Evolutionary conservation across 2,113 vertebrate species (phyloP).

Genomic region (Condylura cristata): DNA sequence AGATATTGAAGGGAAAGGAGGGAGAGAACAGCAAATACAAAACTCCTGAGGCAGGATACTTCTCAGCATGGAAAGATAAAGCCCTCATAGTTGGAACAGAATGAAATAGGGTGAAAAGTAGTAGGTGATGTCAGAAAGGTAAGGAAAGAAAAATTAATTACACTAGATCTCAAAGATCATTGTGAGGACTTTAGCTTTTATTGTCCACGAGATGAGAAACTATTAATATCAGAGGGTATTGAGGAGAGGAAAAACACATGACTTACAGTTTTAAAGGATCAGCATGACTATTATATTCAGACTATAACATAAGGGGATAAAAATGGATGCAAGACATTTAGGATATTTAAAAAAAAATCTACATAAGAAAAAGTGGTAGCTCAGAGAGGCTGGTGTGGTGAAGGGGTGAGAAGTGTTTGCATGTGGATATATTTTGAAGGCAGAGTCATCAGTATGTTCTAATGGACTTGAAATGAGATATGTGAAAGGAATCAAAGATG

Average conservation of each 20-base stretch:
- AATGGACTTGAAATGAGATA: background rate
- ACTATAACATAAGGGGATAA: background rate
- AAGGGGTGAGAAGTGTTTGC: background rate
- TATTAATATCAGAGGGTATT: background rate
- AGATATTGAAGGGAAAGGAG: background rate
- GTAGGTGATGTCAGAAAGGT: background rate
- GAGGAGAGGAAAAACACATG: background rate
- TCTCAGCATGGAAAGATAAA: background rate
- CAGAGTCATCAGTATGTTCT: background rate
- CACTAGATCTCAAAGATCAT: background rate
- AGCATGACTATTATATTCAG: background rate
- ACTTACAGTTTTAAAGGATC: background rate
- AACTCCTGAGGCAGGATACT: background rate
- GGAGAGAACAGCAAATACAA: background rate
- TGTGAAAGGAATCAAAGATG: background rate
- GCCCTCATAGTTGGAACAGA: background rate
- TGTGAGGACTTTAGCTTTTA: background rate
- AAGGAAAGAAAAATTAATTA: background rate
- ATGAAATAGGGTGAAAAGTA: background rate
- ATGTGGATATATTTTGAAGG: slow-evolving; percentile 2
- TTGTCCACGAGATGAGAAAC: background rate
- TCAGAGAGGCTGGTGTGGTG: background rate
- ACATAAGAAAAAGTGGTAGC: background rate
- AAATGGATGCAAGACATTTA: background rate
- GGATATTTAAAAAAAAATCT: background rate